Conservation (phyloP, 2,888 invertebrate species). For the Stenotaenia linearis region DNA sequence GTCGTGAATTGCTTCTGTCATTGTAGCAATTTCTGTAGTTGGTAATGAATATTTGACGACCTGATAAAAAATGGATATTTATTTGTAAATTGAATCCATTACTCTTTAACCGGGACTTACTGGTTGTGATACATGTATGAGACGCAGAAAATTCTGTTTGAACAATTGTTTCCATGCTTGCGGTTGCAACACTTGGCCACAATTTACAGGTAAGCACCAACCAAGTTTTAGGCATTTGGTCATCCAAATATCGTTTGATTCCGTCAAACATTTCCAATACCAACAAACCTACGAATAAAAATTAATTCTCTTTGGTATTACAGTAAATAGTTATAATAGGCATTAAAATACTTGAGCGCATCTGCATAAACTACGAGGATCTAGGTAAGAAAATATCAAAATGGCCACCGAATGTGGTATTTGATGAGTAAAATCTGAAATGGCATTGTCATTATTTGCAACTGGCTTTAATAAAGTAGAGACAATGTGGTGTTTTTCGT, state of each 20-base stretch:
- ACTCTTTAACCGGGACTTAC: too few relatives aligned
- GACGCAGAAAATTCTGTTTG: background rate
- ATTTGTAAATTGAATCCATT: too few relatives aligned
- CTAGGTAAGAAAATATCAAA: constrained; percentile 1
- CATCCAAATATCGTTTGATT: constrained; percentile 12
- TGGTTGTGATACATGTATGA: background rate
- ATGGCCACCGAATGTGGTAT: constrained; percentile 10
- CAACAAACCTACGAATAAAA: constrained; percentile 10
- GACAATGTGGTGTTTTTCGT: background rate
- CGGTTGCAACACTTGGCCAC: background rate
- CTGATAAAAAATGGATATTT: background rate
- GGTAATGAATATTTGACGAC: background rate
- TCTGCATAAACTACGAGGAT: constrained; percentile 27
- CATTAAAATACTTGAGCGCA: background rate
- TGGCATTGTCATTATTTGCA: background rate
- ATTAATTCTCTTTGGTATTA: background rate
- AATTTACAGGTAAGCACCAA: constrained; percentile 8
- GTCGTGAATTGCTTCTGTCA: background rate
- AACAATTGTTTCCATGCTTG: constrained; percentile 6
- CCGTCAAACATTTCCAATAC: constrained; percentile 27
- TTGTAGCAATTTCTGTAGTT: background rate
- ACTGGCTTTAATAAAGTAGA: background rate
- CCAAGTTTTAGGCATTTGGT: constrained; percentile 16
- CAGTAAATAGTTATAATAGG: background rate
- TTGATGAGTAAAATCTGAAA: constrained; percentile 5